phyloP scores from a whole-genome alignment of 2,888 invertebrate genomes.

The Ferrisia virgata region DNA sequence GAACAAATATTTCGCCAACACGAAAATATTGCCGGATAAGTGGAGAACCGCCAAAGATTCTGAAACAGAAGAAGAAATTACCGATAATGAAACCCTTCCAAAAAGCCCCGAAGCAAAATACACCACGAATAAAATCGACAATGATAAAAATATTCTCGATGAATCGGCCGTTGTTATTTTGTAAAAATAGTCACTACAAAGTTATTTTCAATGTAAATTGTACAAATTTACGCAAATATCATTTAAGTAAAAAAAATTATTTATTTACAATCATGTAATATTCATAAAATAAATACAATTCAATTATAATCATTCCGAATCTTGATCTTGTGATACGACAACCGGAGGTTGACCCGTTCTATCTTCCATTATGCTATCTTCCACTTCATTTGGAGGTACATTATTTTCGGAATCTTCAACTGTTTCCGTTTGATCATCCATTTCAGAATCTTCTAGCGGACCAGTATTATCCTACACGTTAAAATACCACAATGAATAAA shows the following conservation, averaged over 20 bases:
- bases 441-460: not conserved
- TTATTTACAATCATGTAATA: not conserved
- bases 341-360: not conserved
- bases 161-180: not conserved
- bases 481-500: not conserved
- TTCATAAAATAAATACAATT: not conserved
- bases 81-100: not conserved
- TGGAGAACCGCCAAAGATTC: not conserved
- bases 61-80: not conserved
- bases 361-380: constrained; percentile 8
- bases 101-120: not conserved
- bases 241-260: not conserved
- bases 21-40: not conserved
- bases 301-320: not conserved
- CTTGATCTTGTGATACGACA: not conserved
- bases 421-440: not conserved
- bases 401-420: not conserved
- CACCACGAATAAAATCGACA: not conserved
- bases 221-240: not conserved
- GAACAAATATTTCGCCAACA: not conserved
- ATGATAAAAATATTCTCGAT: not conserved
- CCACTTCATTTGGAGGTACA: too few relatives aligned
- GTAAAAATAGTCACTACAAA: not conserved
- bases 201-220: not conserved
- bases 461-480: not conserved